A percentile compares a stretch with the other conserved stretches of the same genome.
Conservation (phyloP, 2,888 invertebrate genomes). For the Pollenia amentaria region DNA sequence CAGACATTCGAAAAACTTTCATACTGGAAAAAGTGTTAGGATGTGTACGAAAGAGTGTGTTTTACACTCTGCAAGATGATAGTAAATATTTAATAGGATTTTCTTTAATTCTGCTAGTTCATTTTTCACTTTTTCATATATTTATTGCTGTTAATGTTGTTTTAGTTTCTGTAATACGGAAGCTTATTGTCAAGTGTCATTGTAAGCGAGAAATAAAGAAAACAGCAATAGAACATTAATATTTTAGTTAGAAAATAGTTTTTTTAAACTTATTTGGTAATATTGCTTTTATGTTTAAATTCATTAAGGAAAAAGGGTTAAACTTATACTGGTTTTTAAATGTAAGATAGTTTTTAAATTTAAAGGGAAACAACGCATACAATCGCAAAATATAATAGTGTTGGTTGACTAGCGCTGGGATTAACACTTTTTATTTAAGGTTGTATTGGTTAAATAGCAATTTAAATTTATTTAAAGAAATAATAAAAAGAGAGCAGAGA, state of each 20-base stretch:
- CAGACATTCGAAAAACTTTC: conserved; percentile 43
- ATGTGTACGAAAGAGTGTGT: neutral
- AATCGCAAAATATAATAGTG: too few relatives aligned
- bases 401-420: too few relatives aligned
- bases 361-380: too few relatives aligned
- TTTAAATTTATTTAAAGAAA: too few relatives aligned
- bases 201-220: conserved; percentile 27
- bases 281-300: neutral
- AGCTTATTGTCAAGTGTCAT: conserved; percentile 59
- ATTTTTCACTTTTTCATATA: neutral
- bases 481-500: too few relatives aligned
- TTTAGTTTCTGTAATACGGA: conserved; percentile 17
- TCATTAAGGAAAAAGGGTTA: neutral
- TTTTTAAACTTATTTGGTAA: conserved; percentile 30
- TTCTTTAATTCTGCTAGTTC: conserved; percentile 31
- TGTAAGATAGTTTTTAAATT: too few relatives aligned
- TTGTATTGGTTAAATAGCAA: too few relatives aligned
- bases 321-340: neutral
- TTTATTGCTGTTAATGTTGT: neutral
- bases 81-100: conserved; percentile 69
- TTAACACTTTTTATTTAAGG: too few relatives aligned
- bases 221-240: neutral
- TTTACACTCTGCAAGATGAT: conserved; percentile 49
- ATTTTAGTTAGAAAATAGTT: conserved; percentile 31
- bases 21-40: neutral